These are phyloP conservation scores for Eumerus sabulonum DNA, from an alignment of 2,888 invertebrate species.

Conservation along the genomic window DNA sequence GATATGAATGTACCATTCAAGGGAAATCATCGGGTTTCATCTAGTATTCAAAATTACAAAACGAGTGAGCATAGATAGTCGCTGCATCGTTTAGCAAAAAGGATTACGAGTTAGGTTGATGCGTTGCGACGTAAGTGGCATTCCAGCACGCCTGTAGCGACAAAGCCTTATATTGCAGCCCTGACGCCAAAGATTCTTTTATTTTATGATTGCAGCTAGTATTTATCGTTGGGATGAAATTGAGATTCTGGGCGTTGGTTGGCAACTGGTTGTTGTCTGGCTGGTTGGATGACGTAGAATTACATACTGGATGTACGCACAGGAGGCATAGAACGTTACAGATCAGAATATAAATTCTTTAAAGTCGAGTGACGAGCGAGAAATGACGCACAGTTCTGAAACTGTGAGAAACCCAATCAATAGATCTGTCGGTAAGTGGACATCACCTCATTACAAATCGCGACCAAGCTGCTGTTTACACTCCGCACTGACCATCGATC, in stretches of 20 bases:
- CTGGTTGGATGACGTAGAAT: not conserved
- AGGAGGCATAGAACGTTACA: too few relatives aligned
- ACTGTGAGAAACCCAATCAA: not conserved
- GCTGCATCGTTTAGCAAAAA: not conserved
- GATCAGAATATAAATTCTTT: too few relatives aligned
- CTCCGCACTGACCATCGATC: not conserved
- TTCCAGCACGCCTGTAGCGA: constrained; percentile 14
- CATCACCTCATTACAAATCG: constrained; percentile 24
- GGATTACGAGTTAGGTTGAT: not conserved
- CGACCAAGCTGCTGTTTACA: constrained; percentile 21
- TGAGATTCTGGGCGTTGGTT: not conserved
- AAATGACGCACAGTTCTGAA: too few relatives aligned
- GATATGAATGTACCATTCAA: not conserved
- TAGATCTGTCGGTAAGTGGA: not conserved
- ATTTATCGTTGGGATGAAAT: too few relatives aligned
- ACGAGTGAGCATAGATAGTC: not conserved
- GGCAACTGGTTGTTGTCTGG: constrained; percentile 3
- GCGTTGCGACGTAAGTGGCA: not conserved
- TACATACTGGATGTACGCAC: too few relatives aligned
- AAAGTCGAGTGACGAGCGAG: not conserved
- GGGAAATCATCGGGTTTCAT: not conserved
- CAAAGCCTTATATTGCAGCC: not conserved
- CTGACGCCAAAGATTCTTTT: not conserved
- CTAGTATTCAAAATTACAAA: too few relatives aligned
- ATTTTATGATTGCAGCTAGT: not conserved